These are phyloP conservation scores for Synanthedon myopaeformis DNA, from an alignment of 2,888 invertebrate genomes.

Conservation along the genomic window DNA sequence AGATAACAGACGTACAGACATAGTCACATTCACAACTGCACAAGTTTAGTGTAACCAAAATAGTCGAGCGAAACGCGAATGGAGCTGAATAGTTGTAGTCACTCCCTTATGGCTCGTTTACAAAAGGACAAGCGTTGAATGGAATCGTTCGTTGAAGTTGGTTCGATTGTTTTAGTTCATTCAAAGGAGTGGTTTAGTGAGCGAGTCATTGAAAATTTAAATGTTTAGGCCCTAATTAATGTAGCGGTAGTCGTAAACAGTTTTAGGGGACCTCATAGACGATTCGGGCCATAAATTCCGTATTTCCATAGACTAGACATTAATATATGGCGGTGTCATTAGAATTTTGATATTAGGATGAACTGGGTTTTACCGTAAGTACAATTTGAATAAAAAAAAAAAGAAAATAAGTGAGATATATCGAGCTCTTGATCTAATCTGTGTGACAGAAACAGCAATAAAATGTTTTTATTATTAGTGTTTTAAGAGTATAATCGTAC, in stretches of 20 bases:
- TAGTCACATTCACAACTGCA: too few relatives aligned
- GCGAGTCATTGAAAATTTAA: conserved; percentile 20
- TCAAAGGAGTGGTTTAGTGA: too few relatives aligned
- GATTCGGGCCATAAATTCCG: neutral
- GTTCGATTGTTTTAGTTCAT: too few relatives aligned
- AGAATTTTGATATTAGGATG: too few relatives aligned
- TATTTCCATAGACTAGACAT: neutral
- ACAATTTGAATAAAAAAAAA: conserved; percentile 32
- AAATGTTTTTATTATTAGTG: conserved; percentile 29
- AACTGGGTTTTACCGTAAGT: conserved; percentile 17
- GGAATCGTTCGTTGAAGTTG: too few relatives aligned
- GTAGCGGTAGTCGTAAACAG: conserved; percentile 2
- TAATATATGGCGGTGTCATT: neutral
- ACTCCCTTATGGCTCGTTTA: too few relatives aligned
- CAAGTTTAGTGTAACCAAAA: too few relatives aligned
- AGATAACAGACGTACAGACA: too few relatives aligned
- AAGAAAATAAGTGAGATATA: conserved; percentile 48
- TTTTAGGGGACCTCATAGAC: conserved; percentile 29
- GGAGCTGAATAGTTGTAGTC: too few relatives aligned
- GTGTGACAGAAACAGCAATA: conserved; percentile 67
- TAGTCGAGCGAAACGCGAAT: too few relatives aligned
- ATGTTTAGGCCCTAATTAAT: conserved; percentile 19
- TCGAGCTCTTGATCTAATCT: conserved; percentile 58
- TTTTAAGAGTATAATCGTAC: conserved; percentile 30
- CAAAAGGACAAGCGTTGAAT: too few relatives aligned